phyloP scores from a whole-genome alignment of 1,140 invertebrate species.

The Linepithema humile region DNA sequence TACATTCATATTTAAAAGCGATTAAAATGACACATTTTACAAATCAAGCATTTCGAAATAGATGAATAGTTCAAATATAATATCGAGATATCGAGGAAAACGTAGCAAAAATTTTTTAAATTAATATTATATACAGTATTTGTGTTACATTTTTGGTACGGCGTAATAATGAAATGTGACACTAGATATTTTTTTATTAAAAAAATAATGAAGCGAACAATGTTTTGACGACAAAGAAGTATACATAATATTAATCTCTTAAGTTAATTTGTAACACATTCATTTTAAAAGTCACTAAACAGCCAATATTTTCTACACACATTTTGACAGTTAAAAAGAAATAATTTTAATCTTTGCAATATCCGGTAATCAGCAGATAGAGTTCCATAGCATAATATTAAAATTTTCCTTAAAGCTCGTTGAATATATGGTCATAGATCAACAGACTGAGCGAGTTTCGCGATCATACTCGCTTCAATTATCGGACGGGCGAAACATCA shows the following conservation, averaged over 20 bases:
- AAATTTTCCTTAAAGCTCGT: conserved; percentile 39
- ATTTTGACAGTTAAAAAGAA: too few relatives aligned
- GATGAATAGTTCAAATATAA: neutral
- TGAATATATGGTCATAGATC: neutral
- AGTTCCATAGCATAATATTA: conserved; percentile 35
- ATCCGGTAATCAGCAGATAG: neutral
- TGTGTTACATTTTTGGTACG: neutral
- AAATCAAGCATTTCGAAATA: conserved; percentile 3
- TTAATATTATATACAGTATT: neutral
- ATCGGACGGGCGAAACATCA: conserved; percentile 50
- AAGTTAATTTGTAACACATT: too few relatives aligned
- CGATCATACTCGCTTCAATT: conserved; percentile 38
- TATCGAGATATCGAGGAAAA: neutral
- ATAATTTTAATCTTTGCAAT: conserved; percentile 16
- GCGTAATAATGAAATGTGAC: neutral
- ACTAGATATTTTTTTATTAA: neutral
- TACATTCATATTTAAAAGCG: conserved; percentile 44
- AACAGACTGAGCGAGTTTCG: neutral
- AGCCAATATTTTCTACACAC: too few relatives aligned
- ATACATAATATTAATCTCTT: neutral
- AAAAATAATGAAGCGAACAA: neutral
- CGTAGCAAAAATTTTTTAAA: neutral
- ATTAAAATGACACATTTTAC: conserved; percentile 21
- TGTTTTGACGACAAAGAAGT: neutral
- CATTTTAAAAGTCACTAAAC: too few relatives aligned